Evolutionary conservation across 2,113 vertebrate genomes (phyloP), one percentile per base, ranked within the genome.

Genomic region (Caloenas nicobarica): DNA sequence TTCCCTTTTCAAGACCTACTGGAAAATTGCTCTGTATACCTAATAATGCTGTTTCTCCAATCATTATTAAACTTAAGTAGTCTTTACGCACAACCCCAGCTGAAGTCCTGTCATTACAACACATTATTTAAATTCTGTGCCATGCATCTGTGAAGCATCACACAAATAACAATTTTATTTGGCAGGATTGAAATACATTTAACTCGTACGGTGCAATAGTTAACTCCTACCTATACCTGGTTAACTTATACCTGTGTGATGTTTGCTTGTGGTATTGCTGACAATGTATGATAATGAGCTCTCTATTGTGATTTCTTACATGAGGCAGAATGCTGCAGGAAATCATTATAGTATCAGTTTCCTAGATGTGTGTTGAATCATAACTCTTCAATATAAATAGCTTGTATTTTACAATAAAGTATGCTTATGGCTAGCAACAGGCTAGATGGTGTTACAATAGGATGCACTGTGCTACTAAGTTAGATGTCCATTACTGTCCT

Each of bases 131-230:
- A 84, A 71, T 34, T 24, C 38, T 64, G 9, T 42, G 23, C 60
- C 56, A 34, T 33, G 28, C 40, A 48, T 24, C 64, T 62, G 44
- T 61, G 17, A 88, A 66, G 25, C 9, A 23, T 36, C 56, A 91
- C 16, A 66, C 34, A 66, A 77, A 40, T 13, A 83, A 36, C 28
- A 46, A 9, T 64, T 86, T 73, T 57, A 17, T 7, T 54, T 25
- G 28, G 28, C 25, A 93, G 38, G 21, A 68, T 0, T 34, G 33
- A 66, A 77, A 83, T 51, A 65, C 24, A 24, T 83, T 61, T n/a
- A 50, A 77, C 15, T 28, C 46, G 31, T 36, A 38, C 0, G 1
- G n/a, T 40, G 38, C 2, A 3, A 46, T 13, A 51, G 26, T 38
- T 51, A 76, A 46, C 65, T 72, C 29, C 71, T 68, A 54, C 58